phyloP scores from a whole-genome alignment of 2,113 vertebrate genomes.

The Redunca redunca region DNA sequence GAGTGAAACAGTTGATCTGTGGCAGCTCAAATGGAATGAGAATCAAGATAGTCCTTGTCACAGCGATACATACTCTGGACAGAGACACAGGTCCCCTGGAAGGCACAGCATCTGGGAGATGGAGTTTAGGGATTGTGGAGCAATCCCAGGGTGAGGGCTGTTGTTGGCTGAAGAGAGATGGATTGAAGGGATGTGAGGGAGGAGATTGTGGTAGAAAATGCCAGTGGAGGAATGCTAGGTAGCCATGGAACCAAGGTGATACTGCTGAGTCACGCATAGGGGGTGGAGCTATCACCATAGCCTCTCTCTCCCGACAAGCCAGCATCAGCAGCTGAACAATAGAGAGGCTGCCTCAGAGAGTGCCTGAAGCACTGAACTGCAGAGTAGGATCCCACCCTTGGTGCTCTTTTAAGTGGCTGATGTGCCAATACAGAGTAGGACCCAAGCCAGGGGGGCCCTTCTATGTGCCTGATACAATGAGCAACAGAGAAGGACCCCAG shows the following conservation, averaged over 20 bases:
- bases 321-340: neutral
- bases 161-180: neutral
- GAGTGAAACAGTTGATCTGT: neutral
- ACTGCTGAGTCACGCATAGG: rapidly evolving
- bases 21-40: neutral
- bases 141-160: neutral
- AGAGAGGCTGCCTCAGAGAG: neutral
- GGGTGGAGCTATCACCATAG: neutral
- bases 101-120: neutral
- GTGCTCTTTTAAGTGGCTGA: neutral
- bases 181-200: neutral
- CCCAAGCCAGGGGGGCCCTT: neutral
- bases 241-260: neutral
- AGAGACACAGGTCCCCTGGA: neutral
- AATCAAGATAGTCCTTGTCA: neutral
- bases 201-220: neutral
- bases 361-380: neutral
- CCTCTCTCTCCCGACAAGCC: neutral
- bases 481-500: neutral
- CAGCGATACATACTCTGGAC: neutral
- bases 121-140: neutral
- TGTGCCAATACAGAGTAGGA: neutral
- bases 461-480: neutral
- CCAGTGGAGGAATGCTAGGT: neutral
- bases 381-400: neutral